Conservation (phyloP, 2,113 vertebrate species). For the Cololabis saira region DNA sequence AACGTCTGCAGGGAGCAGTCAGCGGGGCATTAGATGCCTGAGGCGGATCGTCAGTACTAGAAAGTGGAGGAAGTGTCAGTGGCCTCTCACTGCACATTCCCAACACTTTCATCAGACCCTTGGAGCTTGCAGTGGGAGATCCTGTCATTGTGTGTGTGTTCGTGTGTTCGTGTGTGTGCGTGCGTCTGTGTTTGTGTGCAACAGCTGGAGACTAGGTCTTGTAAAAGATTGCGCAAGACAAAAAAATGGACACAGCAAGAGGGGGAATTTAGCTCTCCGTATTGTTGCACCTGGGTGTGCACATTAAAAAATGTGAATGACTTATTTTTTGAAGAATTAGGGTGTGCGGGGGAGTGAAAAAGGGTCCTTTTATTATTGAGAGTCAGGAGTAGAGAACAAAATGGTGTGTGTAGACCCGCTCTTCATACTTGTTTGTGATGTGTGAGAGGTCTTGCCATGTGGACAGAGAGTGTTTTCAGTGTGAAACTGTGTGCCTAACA, state of each 20-base stretch:
- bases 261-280: constrained; percentile 42
- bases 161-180: constrained; percentile 26
- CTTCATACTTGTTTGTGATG: constrained; percentile 56
- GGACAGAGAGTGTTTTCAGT: constrained; percentile 30
- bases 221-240: constrained; percentile 33
- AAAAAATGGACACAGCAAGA: constrained; percentile 5
- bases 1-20: constrained; percentile 44
- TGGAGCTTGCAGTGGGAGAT: constrained; percentile 63
- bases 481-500: constrained; percentile 26
- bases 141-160: constrained; percentile 58
- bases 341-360: constrained; percentile 10
- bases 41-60: constrained; percentile 53
- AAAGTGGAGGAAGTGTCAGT: constrained; percentile 72
- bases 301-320: constrained; percentile 24
- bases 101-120: constrained; percentile 66
- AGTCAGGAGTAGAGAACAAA: constrained; percentile 49
- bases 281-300: constrained; percentile 39
- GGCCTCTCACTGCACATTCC: constrained; percentile 60
- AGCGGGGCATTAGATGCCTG: constrained; percentile 41
- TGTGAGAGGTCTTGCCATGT: constrained; percentile 55
- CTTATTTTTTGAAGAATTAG: constrained; percentile 24
- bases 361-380: constrained; percentile 8
- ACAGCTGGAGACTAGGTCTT: constrained; percentile 21
- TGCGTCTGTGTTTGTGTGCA: constrained; percentile 20
- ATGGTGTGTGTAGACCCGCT: constrained; percentile 49